Percentiles rank a stretch among this genome's conserved stretches.
Conservation (phyloP, 2,797 vertebrate genomes). For the Microctenopoma steveboyesi region DNA sequence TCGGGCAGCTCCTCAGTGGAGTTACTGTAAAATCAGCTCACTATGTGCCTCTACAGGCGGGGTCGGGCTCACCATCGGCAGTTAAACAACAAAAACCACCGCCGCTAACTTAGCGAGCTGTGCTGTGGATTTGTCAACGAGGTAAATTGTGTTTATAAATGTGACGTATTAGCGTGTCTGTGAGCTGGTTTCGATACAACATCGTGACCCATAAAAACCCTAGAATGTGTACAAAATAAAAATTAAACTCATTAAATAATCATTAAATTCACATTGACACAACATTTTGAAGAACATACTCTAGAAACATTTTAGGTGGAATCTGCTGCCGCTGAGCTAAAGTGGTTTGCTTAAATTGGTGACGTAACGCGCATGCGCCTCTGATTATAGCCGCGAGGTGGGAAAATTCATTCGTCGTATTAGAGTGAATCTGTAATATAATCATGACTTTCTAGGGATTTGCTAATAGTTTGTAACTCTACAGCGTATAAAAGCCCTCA, state of each 20-base stretch:
- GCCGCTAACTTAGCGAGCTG: conserved; percentile 51
- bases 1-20: conserved; percentile 8
- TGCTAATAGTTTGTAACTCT: neutral
- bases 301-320: conserved; percentile 25
- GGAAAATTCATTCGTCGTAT: conserved; percentile 58
- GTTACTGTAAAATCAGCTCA: neutral
- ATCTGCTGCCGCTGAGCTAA: conserved; percentile 43
- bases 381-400: conserved; percentile 34
- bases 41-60: neutral
- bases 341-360: neutral
- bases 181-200: conserved; percentile 61
- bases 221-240: neutral
- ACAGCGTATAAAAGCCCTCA: no score
- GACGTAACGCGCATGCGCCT: conserved; percentile 60
- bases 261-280: fast-evolving
- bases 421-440: neutral
- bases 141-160: conserved; percentile 72
- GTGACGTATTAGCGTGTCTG: conserved; percentile 52
- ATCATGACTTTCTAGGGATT: conserved; percentile 40
- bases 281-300: neutral
- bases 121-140: conserved; percentile 60
- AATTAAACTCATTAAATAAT: neutral
- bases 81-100: conserved; percentile 26
- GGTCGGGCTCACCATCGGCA: neutral
- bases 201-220: neutral